Percentiles rank a stretch among this genome's conserved stretches.
phyloP scores from a whole-genome alignment of 2,113 vertebrate genomes.

The Apus apus region DNA sequence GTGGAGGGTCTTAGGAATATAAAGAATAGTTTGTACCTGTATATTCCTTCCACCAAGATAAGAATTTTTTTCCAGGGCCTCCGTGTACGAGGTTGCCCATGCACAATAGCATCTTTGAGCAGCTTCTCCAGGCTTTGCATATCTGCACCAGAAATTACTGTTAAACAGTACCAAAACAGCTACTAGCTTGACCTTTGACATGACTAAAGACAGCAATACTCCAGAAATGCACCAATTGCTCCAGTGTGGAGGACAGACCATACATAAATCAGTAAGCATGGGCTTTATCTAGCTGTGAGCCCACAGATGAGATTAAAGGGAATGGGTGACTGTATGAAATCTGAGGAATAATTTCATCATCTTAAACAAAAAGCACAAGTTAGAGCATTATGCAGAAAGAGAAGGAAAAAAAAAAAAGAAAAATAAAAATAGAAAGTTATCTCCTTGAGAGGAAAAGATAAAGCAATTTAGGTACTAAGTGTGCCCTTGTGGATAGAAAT shows the following conservation, averaged over 20 bases:
- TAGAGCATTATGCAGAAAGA: not conserved
- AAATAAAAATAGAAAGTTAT: not conserved
- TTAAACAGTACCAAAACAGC: conserved; percentile 62
- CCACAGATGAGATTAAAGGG: not conserved
- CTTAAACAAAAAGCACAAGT: not conserved
- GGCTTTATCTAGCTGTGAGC: not conserved
- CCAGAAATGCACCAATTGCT: not conserved
- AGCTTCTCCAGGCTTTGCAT: conserved; percentile 98
- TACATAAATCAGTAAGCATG: not conserved
- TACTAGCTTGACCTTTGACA: conserved; percentile 31
- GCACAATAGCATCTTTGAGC: conserved; percentile 93
- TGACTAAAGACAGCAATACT: conserved; percentile 33
- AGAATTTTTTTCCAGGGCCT: conserved; percentile 99
- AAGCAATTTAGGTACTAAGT: not conserved
- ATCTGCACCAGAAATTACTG: conserved; percentile 79
- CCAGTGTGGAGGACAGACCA: not conserved
- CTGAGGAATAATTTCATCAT: not conserved
- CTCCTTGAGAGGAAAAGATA: not conserved
- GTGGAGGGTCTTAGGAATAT: conserved; percentile 13
- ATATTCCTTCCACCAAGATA: conserved; percentile 96
- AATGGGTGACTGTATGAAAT: not conserved
- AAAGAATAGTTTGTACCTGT: conserved; percentile 84
- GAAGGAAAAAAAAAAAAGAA: not conserved
- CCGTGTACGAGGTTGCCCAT: conserved; percentile 94
- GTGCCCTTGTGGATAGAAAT: not conserved